phyloP scores from a whole-genome alignment of 2,113 vertebrate species.

The Rissa tridactyla region DNA sequence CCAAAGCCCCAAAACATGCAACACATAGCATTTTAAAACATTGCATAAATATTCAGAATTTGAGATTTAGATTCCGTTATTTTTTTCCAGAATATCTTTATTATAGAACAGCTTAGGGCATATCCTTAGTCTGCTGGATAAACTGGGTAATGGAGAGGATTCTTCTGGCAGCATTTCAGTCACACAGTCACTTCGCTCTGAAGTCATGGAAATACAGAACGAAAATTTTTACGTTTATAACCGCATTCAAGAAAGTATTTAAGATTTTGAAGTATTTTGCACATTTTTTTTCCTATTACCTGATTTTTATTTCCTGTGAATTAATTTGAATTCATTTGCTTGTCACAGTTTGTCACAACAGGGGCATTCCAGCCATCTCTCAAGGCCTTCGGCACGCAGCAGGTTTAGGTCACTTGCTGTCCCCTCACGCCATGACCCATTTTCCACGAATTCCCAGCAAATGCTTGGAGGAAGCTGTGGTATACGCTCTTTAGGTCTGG shows the following conservation, averaged over 20 bases:
- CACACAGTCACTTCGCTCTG: not conserved
- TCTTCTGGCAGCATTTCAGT: not conserved
- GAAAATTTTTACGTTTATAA: not conserved
- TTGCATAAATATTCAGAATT: not conserved
- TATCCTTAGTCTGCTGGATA: not conserved
- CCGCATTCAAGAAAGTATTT: not conserved
- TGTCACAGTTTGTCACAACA: not conserved
- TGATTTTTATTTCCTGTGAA: not conserved
- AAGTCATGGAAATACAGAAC: not conserved
- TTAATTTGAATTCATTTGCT: not conserved
- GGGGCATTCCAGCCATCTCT: not conserved
- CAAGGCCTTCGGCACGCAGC: not conserved
- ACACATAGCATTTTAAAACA: not conserved
- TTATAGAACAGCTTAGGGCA: not conserved
- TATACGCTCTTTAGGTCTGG: not conserved
- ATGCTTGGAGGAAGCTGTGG: not conserved
- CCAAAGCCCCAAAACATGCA: not conserved
- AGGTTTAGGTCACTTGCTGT: not conserved
- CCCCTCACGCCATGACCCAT: not conserved
- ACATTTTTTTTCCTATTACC: not conserved
- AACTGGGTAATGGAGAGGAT: not conserved
- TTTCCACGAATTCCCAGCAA: not conserved
- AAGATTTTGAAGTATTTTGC: not conserved
- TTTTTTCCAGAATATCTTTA: not conserved
- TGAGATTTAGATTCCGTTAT: not conserved